Base-by-base conservation (phyloP, 2,888 invertebrate species). In the Cancer borealis region DNA sequence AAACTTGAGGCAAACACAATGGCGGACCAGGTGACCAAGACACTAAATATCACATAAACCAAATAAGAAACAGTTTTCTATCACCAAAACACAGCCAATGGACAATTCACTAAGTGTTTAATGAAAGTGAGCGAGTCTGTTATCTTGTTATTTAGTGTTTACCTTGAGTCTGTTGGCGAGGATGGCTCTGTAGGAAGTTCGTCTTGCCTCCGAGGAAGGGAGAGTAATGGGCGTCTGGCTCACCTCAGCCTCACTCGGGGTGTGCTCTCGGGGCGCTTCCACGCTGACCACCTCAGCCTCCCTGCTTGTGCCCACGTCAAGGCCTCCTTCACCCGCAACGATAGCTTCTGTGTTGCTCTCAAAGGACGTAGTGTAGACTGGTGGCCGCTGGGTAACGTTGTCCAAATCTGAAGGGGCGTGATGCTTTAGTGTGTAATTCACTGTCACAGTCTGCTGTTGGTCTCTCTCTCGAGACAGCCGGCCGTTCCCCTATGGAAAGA, bases 181-280 rank as follows among this genome's bases (percentile, higher is more conserved):
- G 46, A 97, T 96, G 95, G 96, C 96, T 95, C 96, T 96, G 96
- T 96, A 97, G 94, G 96, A 96, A 95, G 97, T 96, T 3, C 97
- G 96, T 60, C 96, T 96, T 66, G 96, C 96, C 96, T 97, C 97
- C 92, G 96, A 96, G 88, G 96, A 96, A 0, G 97, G 96, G 90
- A 96, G 96, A 45, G 88, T 90, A 47, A 93, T 91, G 90, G 92
- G 14, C 1, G 91, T 26, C 87, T 84, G 66, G 79, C 17, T 39
- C 30, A 54, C 91, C 92, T 94, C 93, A 47, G 60, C 88, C 39
- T 90, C 92, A 47, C 30, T 73, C 3, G 45, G 39, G 45, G 17
- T 89, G 21, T 30, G 79, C 14, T 30, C 79, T 39, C 79, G 84
- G 12, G 39, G 49, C 79, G 46, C 66, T 66, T 88, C 93, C n/a